Evolutionary conservation across 2,113 vertebrate species (phyloP).

Genomic region (Agapornis roseicollis): DNA sequence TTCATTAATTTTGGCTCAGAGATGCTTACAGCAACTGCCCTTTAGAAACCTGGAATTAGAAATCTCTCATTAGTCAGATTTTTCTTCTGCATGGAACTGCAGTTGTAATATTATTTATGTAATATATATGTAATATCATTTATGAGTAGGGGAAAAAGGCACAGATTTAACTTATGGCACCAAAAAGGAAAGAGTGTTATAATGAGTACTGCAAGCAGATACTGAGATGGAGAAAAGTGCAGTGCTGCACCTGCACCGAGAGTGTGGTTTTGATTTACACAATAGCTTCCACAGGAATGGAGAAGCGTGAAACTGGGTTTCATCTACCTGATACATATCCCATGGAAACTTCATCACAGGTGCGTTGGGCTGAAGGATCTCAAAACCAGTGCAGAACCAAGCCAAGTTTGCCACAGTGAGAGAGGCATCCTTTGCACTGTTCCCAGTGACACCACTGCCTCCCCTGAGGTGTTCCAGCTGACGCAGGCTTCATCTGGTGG

Average conservation of each 20-base stretch:
- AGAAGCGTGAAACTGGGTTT: not conserved
- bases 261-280: rapidly evolving
- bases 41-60: not conserved
- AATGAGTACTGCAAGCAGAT: rapidly evolving
- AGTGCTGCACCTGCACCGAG: not conserved
- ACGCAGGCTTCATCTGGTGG: not conserved
- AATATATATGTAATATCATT: not conserved
- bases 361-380: rapidly evolving
- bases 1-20: not conserved
- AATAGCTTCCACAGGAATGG: rapidly evolving
- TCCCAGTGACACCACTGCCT: not conserved
- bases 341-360: not conserved
- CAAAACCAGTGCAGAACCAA: not conserved
- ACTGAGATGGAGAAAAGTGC: rapidly evolving
- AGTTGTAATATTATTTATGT: not conserved
- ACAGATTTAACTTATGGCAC: not conserved
- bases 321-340: rapidly evolving
- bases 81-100: not conserved
- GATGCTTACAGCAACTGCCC: not conserved
- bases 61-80: not conserved
- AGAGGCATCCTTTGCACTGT: not conserved
- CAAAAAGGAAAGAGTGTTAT: not conserved
- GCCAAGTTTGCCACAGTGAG: not conserved
- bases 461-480: not conserved
- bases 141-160: not conserved